Conservation (phyloP, 1,140 invertebrate species). For the Aphis gossypii region DNA sequence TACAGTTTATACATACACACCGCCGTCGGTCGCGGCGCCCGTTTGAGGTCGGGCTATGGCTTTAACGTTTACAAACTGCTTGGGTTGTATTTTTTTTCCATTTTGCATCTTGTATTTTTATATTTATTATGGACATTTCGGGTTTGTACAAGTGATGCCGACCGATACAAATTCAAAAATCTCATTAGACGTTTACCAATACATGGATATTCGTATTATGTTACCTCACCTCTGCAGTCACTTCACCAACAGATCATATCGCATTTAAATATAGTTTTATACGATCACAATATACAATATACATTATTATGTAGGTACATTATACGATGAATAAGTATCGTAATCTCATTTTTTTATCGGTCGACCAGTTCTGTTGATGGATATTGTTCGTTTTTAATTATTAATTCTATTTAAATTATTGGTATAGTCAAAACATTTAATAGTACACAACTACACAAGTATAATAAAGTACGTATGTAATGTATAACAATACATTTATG, state of each 20-base stretch:
- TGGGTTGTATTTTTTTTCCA: neutral
- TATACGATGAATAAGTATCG: no score
- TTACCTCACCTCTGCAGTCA: neutral
- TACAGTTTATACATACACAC: neutral
- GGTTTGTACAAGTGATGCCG: neutral
- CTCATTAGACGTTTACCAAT: neutral
- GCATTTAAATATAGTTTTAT: neutral
- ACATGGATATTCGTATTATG: neutral
- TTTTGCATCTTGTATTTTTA: neutral
- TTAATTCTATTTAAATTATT: no score
- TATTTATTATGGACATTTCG: neutral
- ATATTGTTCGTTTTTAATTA: no score
- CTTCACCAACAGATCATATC: neutral
- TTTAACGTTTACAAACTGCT: slow-evolving; percentile 2
- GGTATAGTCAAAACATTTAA: no score
- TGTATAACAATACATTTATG: no score
- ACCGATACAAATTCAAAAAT: neutral
- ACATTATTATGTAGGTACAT: no score
- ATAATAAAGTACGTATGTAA: no score
- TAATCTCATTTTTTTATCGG: no score
- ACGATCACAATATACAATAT: no score
- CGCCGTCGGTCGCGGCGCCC: neutral
- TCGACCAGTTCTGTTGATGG: no score
- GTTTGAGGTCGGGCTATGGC: neutral
- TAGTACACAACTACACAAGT: no score